A percentile compares a stretch with the other conserved stretches of the same genome.
Conservation (phyloP, 2,888 invertebrate species). For the Lycaena phlaeas region DNA sequence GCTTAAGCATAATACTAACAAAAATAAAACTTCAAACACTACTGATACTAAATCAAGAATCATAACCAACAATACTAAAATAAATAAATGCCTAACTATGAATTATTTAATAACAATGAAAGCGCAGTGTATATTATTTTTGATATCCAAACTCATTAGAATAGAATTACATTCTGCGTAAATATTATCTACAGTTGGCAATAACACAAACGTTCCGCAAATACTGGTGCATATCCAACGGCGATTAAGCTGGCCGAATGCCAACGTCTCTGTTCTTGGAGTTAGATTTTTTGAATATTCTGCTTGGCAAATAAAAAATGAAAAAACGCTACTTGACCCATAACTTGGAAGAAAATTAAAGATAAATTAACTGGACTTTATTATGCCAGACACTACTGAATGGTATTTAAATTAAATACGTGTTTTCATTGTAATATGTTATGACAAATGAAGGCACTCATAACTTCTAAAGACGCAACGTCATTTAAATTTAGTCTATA, state of each 20-base stretch:
- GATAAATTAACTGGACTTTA: constrained; percentile 2
- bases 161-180: constrained; percentile 13
- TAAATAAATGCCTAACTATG: too few species aligned
- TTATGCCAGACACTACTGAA: too few species aligned
- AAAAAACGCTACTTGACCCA: not conserved
- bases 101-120: too few species aligned
- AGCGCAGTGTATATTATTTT: constrained; percentile 2
- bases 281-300: constrained; percentile 16
- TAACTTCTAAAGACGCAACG: too few species aligned
- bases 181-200: constrained; percentile 32
- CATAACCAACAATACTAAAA: too few species aligned
- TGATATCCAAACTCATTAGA: constrained; percentile 14
- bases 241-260: constrained; percentile 40
- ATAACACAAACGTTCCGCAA: constrained; percentile 38
- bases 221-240: constrained; percentile 40
- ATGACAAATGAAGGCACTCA: too few species aligned
- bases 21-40: too few species aligned
- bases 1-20: too few species aligned
- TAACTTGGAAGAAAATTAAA: constrained; percentile 1
- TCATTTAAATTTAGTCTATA: too few species aligned
- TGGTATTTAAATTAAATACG: too few species aligned
- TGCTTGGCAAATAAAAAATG: constrained; percentile 2
- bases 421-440: too few species aligned
- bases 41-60: too few species aligned
- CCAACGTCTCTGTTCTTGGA: constrained; percentile 24